phyloP scores from a whole-genome alignment of 2,113 vertebrate genomes.

The Eudyptes chrysolophus region DNA sequence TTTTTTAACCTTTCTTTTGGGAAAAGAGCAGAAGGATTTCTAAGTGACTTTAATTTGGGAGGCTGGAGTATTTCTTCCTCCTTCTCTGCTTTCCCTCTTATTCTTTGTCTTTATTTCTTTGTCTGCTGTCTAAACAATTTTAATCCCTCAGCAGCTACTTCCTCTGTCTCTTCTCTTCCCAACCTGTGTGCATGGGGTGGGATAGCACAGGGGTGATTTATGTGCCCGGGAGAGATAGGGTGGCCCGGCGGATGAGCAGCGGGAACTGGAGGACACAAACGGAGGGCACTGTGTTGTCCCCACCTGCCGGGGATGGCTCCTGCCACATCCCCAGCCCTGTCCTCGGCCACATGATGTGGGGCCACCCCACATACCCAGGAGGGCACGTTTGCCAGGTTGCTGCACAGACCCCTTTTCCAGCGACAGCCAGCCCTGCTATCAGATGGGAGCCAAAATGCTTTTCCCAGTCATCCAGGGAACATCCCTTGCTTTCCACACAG shows the following conservation, averaged over 20 bases:
- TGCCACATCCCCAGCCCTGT: background rate
- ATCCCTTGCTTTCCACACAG: background rate
- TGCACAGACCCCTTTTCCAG: background rate
- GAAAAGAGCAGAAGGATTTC: background rate
- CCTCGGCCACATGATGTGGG: background rate
- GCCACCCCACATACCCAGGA: background rate
- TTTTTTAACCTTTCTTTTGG: background rate
- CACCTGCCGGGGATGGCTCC: background rate
- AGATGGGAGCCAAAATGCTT: background rate
- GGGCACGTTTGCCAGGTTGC: background rate
- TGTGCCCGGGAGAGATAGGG: accelerated
- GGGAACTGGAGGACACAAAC: background rate
- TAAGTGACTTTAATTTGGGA: background rate
- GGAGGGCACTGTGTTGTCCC: background rate
- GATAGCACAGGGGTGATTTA: background rate
- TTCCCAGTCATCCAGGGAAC: background rate
- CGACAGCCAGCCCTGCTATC: too few relatives aligned
- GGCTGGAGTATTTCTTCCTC: background rate
- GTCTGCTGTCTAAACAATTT: background rate
- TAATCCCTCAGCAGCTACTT: background rate
- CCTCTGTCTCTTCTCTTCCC: background rate
- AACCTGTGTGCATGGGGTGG: background rate
- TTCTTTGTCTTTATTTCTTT: background rate
- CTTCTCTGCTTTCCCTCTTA: background rate
- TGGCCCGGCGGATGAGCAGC: accelerated